Evolutionary conservation across 2,113 vertebrate species (phyloP).

Genomic region (Pachyramphus minor): DNA sequence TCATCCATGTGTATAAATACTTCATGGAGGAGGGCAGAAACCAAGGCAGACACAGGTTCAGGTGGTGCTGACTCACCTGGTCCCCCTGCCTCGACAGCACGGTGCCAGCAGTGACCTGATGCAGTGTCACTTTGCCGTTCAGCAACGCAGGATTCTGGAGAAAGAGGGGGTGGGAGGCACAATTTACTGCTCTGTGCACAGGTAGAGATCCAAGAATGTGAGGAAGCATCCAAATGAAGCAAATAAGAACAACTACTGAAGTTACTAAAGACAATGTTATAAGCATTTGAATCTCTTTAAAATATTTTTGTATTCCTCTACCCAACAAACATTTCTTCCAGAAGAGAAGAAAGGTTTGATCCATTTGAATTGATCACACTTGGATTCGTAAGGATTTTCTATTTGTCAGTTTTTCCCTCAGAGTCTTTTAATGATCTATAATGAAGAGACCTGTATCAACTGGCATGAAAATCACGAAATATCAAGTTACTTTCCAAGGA

Average conservation of each 20-base stretch:
- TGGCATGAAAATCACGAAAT: background rate
- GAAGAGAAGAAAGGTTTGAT: background rate
- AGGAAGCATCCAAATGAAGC: background rate
- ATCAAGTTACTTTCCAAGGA: background rate
- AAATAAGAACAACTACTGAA: background rate
- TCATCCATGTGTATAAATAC: background rate
- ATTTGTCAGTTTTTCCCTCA: background rate
- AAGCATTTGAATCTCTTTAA: background rate
- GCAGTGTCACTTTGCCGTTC: slow-evolving; percentile 84
- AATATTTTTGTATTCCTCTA: background rate
- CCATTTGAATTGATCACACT: background rate
- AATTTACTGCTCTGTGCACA: background rate
- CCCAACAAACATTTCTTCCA: background rate
- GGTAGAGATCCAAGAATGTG: background rate
- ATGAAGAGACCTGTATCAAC: background rate
- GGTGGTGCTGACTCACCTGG: slow-evolving; percentile 79
- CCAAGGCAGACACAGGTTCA: background rate
- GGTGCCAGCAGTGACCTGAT: slow-evolving; percentile 86
- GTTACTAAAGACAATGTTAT: background rate
- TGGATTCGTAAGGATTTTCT: background rate
- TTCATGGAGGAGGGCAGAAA: background rate
- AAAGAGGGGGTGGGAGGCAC: fast-evolving
- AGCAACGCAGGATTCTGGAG: slow-evolving; percentile 80
- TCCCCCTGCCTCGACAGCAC: slow-evolving; percentile 88
- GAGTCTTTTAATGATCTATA: background rate